Base-by-base conservation (phyloP, 2,113 vertebrate species). In the Ceratotherium simum region DNA sequence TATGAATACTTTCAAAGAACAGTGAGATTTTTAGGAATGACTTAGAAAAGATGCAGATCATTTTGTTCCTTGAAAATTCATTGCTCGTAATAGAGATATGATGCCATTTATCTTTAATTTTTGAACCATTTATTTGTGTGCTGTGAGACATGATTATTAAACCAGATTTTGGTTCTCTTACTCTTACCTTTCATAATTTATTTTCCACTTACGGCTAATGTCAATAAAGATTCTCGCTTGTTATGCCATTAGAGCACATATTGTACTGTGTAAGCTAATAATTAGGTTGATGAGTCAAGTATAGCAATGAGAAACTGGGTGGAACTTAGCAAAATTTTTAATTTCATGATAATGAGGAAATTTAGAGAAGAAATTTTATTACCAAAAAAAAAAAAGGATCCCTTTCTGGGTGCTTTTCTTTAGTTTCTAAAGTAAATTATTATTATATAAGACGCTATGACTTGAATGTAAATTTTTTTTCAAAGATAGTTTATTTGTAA, bases 401-500 rank as follows among this genome's bases (percentile, higher is more conserved):
- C 18, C 36, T 60, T 84, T 64, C 42, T 23, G 42, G 27, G 23
- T 94, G 23, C 9, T 87, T 93, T 93, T 79, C 16, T 96, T 96
- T 54, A 46, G 29, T 82, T 89, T 92, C 72, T 48, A 75, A 78
- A 75, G 20, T 89, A 92, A 81, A 83, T 79, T 91, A 60, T 54
- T 54, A 17, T 73, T 64, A 72, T 21, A 42, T 58, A 62, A 65
- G 6, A 88, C 54, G 21, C 39, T 56, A 84, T 39, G 3, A 25
- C 21, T 94, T 90, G 48, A 90, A 64, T 12, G 33, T 75, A 78
- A 79, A 67, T 46, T 8, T 27, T 39, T 39, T 93, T 72, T 78
- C 81, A 91, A 65, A 97, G 86, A 75, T n/a, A 6, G 46, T 65
- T 96, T 91, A 94, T 67, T 97, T 97, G 79, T 95, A 96, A 95